Evolutionary conservation across 2,888 invertebrate species (phyloP), one percentile per base, ranked within the genome.

Genomic region (Nemoura dubitans): DNA sequence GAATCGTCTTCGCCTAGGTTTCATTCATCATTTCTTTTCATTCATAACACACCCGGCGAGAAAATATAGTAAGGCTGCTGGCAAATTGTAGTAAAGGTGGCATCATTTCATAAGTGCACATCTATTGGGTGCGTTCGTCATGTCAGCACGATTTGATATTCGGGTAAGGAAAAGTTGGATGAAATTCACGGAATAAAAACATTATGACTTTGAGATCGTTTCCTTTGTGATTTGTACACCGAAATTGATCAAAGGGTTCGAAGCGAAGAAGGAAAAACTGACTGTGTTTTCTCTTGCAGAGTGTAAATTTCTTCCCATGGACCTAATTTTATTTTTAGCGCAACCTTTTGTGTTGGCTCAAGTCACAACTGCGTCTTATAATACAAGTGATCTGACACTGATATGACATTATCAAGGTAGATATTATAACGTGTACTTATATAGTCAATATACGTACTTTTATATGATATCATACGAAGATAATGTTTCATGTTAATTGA

Each of bases 21-120:
- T 83, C 83, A 83, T 83, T 83, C 83, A 83, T 83, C 83, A 26
- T 81, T 81, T 81, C 81, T 81, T 81, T 81, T 59, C 83, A 83
- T 83, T 83, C 83, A 83, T 26, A 83, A 83, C 21, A 42, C 16
- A 59, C 59, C 59, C 59, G 36, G 83, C 83, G 42, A 30, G 42
- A 42, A 59, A 59, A 59, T 59, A 42, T 83, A 83, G 83, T 83
- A 83, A 83, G 27, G 81, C 21, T 27, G 83, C 36, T 16, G n/a
- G 16, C n/a, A 42, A 21, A 83, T 30, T 30, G n/a, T 83, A 26
- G 42, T 36, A 30, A 59, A 83, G 36, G 83, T 83, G 83, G 42
- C 36, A 83, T 83, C 30, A n/a, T n/a, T n/a, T n/a, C n/a, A 36
- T 83, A 42, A 59, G 59, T 59, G 14, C 59, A 59, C 14, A 59